These are phyloP conservation scores for Coboldia fuscipes DNA, from an alignment of 1,140 invertebrate species.

Conservation along the genomic window DNA sequence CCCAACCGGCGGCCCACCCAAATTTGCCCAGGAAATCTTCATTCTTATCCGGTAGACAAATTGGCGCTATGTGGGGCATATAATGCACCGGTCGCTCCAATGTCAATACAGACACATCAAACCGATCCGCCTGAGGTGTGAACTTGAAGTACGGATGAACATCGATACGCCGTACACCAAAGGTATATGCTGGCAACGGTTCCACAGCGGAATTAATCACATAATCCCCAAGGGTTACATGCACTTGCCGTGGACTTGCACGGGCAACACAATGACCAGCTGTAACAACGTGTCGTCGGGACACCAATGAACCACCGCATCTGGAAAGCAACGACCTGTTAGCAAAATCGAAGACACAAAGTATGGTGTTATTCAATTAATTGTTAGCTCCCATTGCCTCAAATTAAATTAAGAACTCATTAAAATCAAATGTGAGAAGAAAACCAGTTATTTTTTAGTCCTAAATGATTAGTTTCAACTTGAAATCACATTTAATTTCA, in stretches of 20 bases:
- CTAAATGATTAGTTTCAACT: no score
- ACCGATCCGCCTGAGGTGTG: conserved; percentile 73
- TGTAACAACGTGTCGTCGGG: conserved; percentile 79
- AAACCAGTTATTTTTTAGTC: no score
- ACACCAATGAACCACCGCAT: conserved; percentile 87
- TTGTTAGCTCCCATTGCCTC: no score
- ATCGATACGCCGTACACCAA: conserved; percentile 67
- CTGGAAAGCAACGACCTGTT: conserved; percentile 27
- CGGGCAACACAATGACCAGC: conserved; percentile 91
- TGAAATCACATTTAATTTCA: no score
- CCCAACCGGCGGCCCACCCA: conserved; percentile 87
- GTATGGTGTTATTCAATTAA: no score
- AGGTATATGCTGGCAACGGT: conserved; percentile 71
- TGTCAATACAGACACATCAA: conserved; percentile 78
- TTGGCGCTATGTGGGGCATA: conserved; percentile 82
- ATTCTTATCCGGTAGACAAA: conserved; percentile 77
- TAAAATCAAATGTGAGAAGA: no score
- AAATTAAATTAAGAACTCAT: no score
- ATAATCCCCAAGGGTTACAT: conserved; percentile 82
- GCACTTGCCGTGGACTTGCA: conserved; percentile 68
- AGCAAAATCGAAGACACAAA: not conserved
- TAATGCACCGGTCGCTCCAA: conserved; percentile 72
- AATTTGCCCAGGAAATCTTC: conserved; percentile 77
- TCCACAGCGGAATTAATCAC: conserved; percentile 83
- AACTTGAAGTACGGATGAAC: conserved; percentile 92